These are phyloP conservation scores for Bufotes viridis DNA, from an alignment of 2,797 vertebrate genomes.

Conservation along the genomic window DNA sequence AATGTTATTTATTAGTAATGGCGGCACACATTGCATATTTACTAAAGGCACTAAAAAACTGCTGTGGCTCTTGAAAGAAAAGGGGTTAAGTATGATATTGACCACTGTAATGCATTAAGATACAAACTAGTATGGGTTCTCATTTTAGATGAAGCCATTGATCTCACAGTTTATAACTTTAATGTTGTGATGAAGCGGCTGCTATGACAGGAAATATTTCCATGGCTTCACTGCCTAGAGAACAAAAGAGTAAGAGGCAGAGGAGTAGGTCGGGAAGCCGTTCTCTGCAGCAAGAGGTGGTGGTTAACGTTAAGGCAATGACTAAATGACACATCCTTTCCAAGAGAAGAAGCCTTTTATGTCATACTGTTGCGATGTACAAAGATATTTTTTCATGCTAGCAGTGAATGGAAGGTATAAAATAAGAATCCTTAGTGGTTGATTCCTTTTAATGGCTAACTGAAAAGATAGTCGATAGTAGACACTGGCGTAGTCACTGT, in stretches of 20 bases:
- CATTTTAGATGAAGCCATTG: not conserved
- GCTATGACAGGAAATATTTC: slow-evolving; percentile 1
- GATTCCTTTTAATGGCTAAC: too few species aligned
- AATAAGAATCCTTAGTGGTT: too few species aligned
- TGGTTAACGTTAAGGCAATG: not conserved
- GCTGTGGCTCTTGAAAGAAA: not conserved
- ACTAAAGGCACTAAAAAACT: not conserved
- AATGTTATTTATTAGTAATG: not conserved
- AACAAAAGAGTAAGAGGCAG: not conserved
- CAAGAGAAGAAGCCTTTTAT: not conserved
- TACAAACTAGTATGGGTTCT: not conserved
- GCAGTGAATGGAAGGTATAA: too few species aligned
- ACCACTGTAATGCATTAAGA: not conserved
- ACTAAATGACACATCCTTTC: not conserved
- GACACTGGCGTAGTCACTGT: too few species aligned
- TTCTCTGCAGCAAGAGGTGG: not conserved
- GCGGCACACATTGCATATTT: not conserved
- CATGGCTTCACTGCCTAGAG: not conserved
- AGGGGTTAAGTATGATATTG: not conserved
- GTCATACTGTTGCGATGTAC: too few species aligned
- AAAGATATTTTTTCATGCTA: too few species aligned
- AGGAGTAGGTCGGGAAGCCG: not conserved
- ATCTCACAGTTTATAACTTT: not conserved
- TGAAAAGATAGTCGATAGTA: too few species aligned
- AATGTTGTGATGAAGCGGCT: not conserved